Evolutionary conservation across 2,113 vertebrate genomes (phyloP).

Genomic region (Periophthalmodon schlosseri): DNA sequence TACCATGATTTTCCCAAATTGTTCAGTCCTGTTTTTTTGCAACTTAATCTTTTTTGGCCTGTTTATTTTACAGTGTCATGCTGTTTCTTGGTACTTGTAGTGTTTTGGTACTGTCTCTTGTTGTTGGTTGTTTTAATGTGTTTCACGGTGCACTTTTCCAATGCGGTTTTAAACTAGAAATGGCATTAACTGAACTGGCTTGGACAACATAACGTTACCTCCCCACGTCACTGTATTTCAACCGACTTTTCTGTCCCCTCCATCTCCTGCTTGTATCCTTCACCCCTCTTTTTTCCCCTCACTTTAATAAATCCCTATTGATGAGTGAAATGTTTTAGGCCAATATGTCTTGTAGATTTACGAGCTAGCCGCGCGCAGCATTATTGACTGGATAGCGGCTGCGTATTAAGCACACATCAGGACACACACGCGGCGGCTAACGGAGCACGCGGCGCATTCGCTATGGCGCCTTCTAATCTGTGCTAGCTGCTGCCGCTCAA

Average conservation of each 20-base stretch:
- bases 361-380: conserved; percentile 36
- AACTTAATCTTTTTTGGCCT: too few species aligned
- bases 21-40: too few species aligned
- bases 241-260: conserved; percentile 15
- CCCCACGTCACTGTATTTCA: neutral
- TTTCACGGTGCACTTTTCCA: too few species aligned
- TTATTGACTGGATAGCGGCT: conserved; percentile 60
- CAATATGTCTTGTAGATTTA: conserved; percentile 70
- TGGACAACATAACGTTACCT: neutral
- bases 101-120: too few species aligned
- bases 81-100: too few species aligned
- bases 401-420: conserved; percentile 57
- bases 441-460: conserved; percentile 55
- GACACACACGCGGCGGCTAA: conserved; percentile 9
- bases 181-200: too few species aligned
- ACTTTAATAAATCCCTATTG: conserved; percentile 68
- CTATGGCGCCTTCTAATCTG: conserved; percentile 70
- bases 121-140: too few species aligned
- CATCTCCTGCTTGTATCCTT: neutral
- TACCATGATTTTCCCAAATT: too few species aligned
- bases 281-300: conserved; percentile 12
- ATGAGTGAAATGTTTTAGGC: conserved; percentile 74
- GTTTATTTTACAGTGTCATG: too few species aligned
- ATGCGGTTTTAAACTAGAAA: too few species aligned
- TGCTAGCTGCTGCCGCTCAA: conserved; percentile 69